Evolutionary conservation across 2,113 vertebrate genomes (phyloP), one percentile per base, ranked within the genome.

Genomic region (Esox niger): DNA sequence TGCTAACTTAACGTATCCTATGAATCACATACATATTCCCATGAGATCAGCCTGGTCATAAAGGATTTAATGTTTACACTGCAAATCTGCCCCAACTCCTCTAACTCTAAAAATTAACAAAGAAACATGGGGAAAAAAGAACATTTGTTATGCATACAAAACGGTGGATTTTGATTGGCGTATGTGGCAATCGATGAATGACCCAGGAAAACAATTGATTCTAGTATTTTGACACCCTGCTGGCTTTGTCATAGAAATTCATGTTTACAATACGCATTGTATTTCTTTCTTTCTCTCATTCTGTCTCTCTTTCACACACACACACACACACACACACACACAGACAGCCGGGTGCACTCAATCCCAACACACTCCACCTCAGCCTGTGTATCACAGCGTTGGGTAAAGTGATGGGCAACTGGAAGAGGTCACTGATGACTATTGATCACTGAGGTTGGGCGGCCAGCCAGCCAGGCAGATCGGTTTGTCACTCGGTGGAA

Each of bases 391-490:
- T 84, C 78, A 69, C 76, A 80, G 69, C 75, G 83, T 75, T 65
- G 59, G 61, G 74, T 84, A 73, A 84, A 80, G 79, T 85, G 82
- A 80, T 69, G 65, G 78, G 68, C 82, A 79, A 85, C 80, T 81
- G 78, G 78, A 79, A 66, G 79, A 84, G 83, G 88, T 90, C 87
- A 87, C 76, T 91, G 88, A 91, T 90, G 85, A 88, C 78, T 89
- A 92, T 91, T 83, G 90, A 92, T 90, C 86, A 77, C 29, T n/a
- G 65, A 57, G 29, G 59, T 56, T 61, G 62, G n/a, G n/a, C n/a
- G n/a, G 32, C n/a, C n/a, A 43, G 38, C 74, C 30, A 73, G 78
- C 72, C 77, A 70, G 83, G 67, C 70, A 31, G 74, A 64, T 62
- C 57, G 58, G 65, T 79, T 77, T 80, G 79, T 90, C 83, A 85